A percentile compares a stretch with the other conserved stretches of the same genome.
Conservation (phyloP, 37 sponge, comb jelly and placozoan genomes). For the Hexactinellida sp. region DNA sequence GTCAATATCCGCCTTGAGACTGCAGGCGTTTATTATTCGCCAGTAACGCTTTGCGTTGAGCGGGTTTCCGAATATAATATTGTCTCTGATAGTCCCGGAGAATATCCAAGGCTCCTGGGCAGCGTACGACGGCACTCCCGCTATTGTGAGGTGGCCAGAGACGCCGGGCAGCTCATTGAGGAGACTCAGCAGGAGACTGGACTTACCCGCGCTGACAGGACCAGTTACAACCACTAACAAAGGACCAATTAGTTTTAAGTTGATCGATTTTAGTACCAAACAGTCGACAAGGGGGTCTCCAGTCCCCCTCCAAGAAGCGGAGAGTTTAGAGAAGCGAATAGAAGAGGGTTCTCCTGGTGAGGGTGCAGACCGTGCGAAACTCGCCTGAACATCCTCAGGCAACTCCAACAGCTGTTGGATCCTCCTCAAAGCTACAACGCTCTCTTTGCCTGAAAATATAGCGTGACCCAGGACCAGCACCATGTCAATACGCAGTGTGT, state of each 20-base stretch:
- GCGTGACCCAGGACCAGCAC: background rate
- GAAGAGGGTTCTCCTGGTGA: background rate
- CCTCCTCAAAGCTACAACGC: background rate
- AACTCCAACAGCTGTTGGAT: background rate
- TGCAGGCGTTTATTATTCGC: background rate
- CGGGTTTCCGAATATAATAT: slow-evolving; percentile 5
- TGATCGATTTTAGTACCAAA: background rate
- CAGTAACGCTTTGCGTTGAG: background rate
- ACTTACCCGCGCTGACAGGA: background rate
- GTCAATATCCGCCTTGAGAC: background rate
- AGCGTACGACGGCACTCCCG: background rate
- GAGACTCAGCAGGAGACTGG: background rate
- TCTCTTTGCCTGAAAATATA: background rate
- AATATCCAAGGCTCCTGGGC: background rate
- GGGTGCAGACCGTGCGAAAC: background rate
- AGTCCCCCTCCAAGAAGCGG: background rate
- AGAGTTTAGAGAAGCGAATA: background rate
- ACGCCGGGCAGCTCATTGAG: background rate
- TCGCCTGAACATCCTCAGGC: background rate
- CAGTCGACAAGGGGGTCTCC: background rate
- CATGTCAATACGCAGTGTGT: background rate
- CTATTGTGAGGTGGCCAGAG: background rate
- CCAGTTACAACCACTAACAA: background rate
- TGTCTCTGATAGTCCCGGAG: slow-evolving; percentile 16
- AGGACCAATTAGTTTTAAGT: background rate